A percentile compares a stretch with the other conserved stretches of the same genome.
Evolutionary conservation across 2,113 vertebrate species (phyloP).

Genomic region (Platichthys stellatus): DNA sequence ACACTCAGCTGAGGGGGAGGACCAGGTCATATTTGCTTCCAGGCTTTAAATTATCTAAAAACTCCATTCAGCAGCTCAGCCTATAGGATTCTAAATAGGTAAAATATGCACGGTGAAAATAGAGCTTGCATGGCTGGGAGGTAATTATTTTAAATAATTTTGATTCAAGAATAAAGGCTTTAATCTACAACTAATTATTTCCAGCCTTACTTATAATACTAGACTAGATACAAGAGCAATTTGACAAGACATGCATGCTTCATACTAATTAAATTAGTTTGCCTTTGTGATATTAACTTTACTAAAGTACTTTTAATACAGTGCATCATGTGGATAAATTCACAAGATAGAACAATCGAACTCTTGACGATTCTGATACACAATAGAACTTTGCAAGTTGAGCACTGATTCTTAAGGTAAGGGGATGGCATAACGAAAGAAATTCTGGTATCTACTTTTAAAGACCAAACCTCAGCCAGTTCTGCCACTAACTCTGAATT

Average conservation of each 20-base stretch:
- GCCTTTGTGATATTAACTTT: neutral
- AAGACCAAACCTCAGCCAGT: constrained; percentile 50
- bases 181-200: neutral
- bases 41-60: constrained; percentile 1
- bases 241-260: neutral
- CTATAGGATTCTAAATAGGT: no score
- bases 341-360: no score
- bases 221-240: neutral
- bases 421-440: no score
- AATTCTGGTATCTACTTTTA: constrained; percentile 17
- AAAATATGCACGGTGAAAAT: neutral
- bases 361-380: no score
- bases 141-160: neutral
- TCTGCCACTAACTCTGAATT: constrained; percentile 76
- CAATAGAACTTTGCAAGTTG: constrained; percentile 38
- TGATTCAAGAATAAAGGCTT: neutral
- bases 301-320: no score
- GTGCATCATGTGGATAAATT: no score
- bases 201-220: neutral
- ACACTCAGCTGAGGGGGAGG: neutral
- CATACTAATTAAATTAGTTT: neutral
- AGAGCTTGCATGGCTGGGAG: neutral
- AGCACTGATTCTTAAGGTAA: constrained; percentile 49
- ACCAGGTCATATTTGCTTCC: neutral
- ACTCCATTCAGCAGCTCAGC: neutral